Percentiles rank a stretch among this genome's conserved stretches.
These are phyloP conservation scores for Talpa occidentalis DNA, from an alignment of 2,113 vertebrate genomes.

Conservation along the genomic window DNA sequence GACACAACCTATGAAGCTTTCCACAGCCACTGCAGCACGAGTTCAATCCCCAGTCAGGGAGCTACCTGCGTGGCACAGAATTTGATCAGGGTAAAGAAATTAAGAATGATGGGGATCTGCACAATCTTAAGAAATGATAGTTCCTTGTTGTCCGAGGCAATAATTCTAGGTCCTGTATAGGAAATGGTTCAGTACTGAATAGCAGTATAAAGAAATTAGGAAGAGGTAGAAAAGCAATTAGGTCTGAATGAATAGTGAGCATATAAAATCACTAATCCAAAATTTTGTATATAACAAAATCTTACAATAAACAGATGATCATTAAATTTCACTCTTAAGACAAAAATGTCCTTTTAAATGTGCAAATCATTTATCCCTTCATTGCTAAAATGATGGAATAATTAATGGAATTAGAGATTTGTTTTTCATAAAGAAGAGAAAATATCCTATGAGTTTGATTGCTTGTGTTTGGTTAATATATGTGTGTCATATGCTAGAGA, in stretches of 20 bases:
- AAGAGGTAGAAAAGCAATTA: background rate
- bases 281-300: background rate
- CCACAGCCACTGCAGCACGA: too few species aligned
- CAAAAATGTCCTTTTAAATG: background rate
- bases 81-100: background rate
- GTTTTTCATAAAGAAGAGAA: background rate
- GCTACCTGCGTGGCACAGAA: too few species aligned
- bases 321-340: background rate
- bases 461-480: conserved; percentile 22
- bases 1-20: too few species aligned
- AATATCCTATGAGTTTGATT: background rate
- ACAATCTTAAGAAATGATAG: background rate
- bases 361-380: background rate
- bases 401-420: background rate
- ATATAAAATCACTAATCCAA: background rate
- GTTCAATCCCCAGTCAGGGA: too few species aligned
- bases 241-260: background rate
- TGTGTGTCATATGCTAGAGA: background rate
- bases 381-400: conserved; percentile 8
- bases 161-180: background rate
- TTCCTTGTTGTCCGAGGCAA: background rate
- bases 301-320: background rate
- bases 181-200: background rate
- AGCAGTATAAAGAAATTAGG: background rate
- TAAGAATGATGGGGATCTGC: background rate